Evolutionary conservation across 2,797 vertebrate genomes (phyloP).

Genomic region (Harpagifer antarcticus): DNA sequence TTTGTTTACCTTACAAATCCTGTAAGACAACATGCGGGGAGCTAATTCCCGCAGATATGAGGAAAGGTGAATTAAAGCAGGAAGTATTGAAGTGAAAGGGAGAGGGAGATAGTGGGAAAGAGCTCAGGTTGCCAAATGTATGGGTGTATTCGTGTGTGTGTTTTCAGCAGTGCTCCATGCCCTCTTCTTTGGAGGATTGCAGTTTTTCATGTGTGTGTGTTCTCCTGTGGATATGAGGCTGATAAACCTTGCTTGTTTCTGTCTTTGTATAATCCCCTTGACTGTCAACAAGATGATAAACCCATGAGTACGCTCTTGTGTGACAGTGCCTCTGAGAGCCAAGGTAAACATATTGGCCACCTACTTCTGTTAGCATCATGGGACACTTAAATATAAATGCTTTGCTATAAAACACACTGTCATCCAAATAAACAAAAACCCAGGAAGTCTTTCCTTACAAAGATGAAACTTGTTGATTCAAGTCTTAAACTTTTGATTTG

Average conservation of each 20-base stretch:
- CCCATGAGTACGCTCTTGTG: constrained; percentile 51
- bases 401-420: constrained; percentile 30
- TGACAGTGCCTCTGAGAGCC: constrained; percentile 54
- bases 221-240: constrained; percentile 39
- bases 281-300: constrained; percentile 76
- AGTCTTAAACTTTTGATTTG: constrained; percentile 24
- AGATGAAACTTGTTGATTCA: constrained; percentile 24
- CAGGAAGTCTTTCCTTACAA: not conserved
- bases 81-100: constrained; percentile 18
- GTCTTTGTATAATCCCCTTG: constrained; percentile 76
- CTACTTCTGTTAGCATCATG: constrained; percentile 20
- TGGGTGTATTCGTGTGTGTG: constrained; percentile 3
- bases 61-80: constrained; percentile 46
- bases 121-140: constrained; percentile 51
- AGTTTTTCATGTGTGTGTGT: constrained; percentile 29
- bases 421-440: not conserved
- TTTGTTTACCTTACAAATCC: constrained; percentile 59
- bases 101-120: constrained; percentile 42
- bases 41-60: constrained; percentile 40
- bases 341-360: constrained; percentile 63
- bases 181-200: constrained; percentile 53
- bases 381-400: constrained; percentile 33
- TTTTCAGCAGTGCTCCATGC: constrained; percentile 26
- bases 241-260: constrained; percentile 78
- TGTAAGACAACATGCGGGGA: constrained; percentile 39